A percentile compares a stretch with the other conserved stretches of the same genome.
These are phyloP conservation scores for Melipona quadrifasciata DNA, from an alignment of 1,140 invertebrate genomes.

Conservation along the genomic window DNA sequence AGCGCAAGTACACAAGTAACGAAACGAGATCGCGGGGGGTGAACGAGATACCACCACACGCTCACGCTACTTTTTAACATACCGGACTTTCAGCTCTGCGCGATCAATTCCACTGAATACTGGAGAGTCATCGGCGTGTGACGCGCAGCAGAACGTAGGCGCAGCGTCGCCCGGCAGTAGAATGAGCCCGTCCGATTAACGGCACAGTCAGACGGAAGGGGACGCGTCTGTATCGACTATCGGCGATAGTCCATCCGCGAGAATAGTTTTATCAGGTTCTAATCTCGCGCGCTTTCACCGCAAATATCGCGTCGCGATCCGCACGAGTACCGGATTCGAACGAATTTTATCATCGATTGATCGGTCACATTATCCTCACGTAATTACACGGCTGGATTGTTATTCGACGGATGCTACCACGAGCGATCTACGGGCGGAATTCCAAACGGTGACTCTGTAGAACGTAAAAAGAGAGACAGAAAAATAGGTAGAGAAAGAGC, in stretches of 20 bases:
- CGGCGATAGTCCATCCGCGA: neutral
- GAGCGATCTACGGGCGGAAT: conserved; percentile 9
- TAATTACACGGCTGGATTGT: conserved; percentile 14
- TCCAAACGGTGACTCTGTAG: conserved; percentile 12
- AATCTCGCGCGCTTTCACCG: neutral
- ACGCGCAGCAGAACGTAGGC: neutral
- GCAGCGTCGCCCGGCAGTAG: neutral
- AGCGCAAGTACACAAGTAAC: too few relatives aligned
- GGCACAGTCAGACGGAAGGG: too few relatives aligned
- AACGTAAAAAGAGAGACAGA: neutral
- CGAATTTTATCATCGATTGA: conserved; percentile 2
- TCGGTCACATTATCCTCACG: neutral
- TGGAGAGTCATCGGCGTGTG: neutral
- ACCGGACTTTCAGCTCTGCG: conserved; percentile 32
- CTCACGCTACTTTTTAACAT: neutral
- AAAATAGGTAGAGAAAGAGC: neutral
- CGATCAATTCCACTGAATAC: neutral
- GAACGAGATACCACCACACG: conserved; percentile 20
- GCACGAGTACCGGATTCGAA: neutral
- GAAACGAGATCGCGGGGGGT: neutral
- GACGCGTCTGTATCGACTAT: neutral
- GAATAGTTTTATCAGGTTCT: neutral
- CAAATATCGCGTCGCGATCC: too few relatives aligned
- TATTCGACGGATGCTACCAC: neutral
- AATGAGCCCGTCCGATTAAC: neutral